phyloP scores from a whole-genome alignment of 2,888 invertebrate genomes.

The Drosophila prostipennis region DNA sequence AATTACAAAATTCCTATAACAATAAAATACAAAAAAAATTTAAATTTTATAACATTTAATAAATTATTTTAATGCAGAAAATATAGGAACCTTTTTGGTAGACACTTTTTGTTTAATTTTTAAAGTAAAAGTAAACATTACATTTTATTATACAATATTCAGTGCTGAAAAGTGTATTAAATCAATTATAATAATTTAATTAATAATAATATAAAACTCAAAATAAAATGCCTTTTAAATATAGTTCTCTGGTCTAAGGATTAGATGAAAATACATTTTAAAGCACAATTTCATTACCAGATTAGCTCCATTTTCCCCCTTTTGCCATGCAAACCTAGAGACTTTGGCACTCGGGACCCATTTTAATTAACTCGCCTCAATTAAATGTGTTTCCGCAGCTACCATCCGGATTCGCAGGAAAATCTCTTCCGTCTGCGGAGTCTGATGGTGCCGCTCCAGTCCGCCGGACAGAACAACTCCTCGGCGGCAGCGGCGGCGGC shows the following conservation, averaged over 20 bases:
- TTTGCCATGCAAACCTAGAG: background rate
- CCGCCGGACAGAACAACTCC: slow-evolving; percentile 78
- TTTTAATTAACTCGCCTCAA: slow-evolving; percentile 70
- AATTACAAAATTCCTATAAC: too few species aligned
- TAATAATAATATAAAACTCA: too few species aligned
- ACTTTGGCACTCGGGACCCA: slow-evolving; percentile 20
- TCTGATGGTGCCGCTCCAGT: slow-evolving; percentile 85
- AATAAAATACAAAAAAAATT: too few species aligned
- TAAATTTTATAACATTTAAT: too few species aligned
- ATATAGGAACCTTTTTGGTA: too few species aligned
- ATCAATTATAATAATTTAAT: too few species aligned
- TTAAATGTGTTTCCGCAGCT: slow-evolving; percentile 84
- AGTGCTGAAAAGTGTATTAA: too few species aligned
- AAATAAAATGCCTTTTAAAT: background rate
- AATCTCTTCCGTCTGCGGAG: slow-evolving; percentile 87
- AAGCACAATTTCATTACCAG: slow-evolving; percentile 1
- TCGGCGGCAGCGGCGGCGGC: slow-evolving; percentile 70
- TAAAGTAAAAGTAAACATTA: too few species aligned
- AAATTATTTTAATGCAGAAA: too few species aligned
- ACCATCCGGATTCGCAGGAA: slow-evolving; percentile 86
- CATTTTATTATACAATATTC: too few species aligned
- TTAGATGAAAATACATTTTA: background rate
- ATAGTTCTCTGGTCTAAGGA: background rate
- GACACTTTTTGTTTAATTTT: too few species aligned
- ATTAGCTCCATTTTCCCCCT: background rate